Evolutionary conservation across 1,140 invertebrate species (phyloP), one percentile per base, ranked within the genome.

Genomic region (Augochlora pura): DNA sequence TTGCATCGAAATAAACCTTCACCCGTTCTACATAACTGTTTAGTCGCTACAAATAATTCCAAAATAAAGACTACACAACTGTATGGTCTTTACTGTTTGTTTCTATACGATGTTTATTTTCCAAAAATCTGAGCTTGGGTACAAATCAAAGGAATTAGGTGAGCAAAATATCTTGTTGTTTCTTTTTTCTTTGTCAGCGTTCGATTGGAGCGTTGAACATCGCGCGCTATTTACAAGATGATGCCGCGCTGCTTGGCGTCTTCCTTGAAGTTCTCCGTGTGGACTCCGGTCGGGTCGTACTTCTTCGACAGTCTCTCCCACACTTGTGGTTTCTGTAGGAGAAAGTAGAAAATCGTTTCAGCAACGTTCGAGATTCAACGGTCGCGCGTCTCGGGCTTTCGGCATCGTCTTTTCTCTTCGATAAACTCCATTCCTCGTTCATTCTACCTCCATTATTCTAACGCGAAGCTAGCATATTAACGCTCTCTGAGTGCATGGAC

Each of bases 221-320:
- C 42, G 12, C 8, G n/a, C 59, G 77, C 38, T 72, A 60, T 77
- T 84, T 82, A 89, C 25, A 84, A 0, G 0, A 71, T 62, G 79
- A 89, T 84, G 32, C 87, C 87, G 16, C 32, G 62, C 6, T 79
- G 71, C 14, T 81, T 86, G 0, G 94, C 94, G 14, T 92, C 90
- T 0, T 91, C 86, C 60, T 93, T 90, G 86, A 95, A 96, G 71
- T 93, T 94, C 79, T 90, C 89, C 72, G 91, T 92, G 89, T 93
- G 95, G 59, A 92, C 84, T 0, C 94, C 93, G 21, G 91, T 88
- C 3, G 95, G 94, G 83, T 96, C 95, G 82, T 92, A 96, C 86
- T 95, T 95, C 27, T 87, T 91, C 67, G 92, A 90, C 60, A 96
- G 86, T 38, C 91, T 89, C 10, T 94, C 91, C 94, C 94, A 96